Evolutionary conservation across 1,140 invertebrate genomes (phyloP), one percentile per base, ranked within the genome.

Genomic region (Drosophila trapezifrons): DNA sequence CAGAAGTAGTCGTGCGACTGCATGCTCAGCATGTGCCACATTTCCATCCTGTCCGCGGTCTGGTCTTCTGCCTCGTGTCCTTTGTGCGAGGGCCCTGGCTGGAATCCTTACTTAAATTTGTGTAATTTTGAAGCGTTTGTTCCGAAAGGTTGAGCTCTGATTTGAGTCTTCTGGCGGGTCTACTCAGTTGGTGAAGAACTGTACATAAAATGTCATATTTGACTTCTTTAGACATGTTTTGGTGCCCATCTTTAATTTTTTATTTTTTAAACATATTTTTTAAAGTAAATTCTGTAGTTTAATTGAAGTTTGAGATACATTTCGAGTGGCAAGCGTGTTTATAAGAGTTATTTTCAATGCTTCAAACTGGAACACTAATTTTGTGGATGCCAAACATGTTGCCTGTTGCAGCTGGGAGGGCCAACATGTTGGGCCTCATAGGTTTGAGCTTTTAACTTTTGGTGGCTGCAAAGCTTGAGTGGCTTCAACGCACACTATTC

Each of bases 1-100:
- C 63, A 60, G 54, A 91, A 86, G 22, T 89, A 80, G 13, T 83
- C 51, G 46, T 70, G 75, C 18, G 89, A 22, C 7, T 58, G 56
- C 8, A 42, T 20, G 29, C 73, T 70, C n/a, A 91, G 20, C 49
- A 62, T 74, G 12, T 69, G 76, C 43, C 87, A 57, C 9, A 75
- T n/a, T 46, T 82, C 65, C 89, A 85, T 91, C 5, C 15, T 65
- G 12, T 37, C 37, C 13, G 29, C 27, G 15, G n/a, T 32, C 35
- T 13, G 29, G 25, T 15, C 3, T 25, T 27, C 6, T 17, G 3
- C 32, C 13, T n/a, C n/a, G n/a, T n/a, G n/a, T n/a, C 42, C 45
- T 8, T n/a, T 15, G 37, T 27, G 35, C 9, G 18, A n/a, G 45
- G 10, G 13, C 45, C 42, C 29, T 38, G 32, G 27, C 45, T 20